Conservation (phyloP, 2,113 vertebrate species). For the Trogon surrucura region DNA sequence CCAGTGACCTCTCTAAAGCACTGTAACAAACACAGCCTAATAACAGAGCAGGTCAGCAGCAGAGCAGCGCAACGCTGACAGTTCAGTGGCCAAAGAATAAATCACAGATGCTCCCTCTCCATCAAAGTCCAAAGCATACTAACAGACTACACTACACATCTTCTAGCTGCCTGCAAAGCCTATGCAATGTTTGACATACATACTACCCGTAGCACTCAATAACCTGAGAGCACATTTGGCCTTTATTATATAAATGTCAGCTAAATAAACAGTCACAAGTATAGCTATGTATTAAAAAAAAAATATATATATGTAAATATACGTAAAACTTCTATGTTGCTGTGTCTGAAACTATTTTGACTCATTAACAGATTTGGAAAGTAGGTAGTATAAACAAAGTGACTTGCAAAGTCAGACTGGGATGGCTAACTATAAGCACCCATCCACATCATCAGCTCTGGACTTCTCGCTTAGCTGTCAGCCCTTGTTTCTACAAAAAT, state of each 20-base stretch:
- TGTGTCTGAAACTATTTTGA: not conserved
- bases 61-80: not conserved
- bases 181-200: not conserved
- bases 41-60: not conserved
- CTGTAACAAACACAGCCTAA: not conserved
- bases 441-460: not conserved
- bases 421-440: not conserved
- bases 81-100: not conserved
- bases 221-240: not conserved
- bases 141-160: not conserved
- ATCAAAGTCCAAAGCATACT: not conserved
- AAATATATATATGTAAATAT: not conserved
- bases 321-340: not conserved
- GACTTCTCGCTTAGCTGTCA: not conserved
- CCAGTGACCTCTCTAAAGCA: not conserved
- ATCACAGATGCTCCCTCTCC: not conserved
- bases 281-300: not conserved
- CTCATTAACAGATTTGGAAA: not conserved
- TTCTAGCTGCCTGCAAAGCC: not conserved
- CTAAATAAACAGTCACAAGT: not conserved
- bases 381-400: not conserved
- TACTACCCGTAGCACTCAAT: not conserved
- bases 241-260: not conserved
- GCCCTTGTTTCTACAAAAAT: not conserved
- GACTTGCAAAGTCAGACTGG: not conserved